Conservation (phyloP, 2,888 invertebrate species). For the Drosophila peninsularis region DNA sequence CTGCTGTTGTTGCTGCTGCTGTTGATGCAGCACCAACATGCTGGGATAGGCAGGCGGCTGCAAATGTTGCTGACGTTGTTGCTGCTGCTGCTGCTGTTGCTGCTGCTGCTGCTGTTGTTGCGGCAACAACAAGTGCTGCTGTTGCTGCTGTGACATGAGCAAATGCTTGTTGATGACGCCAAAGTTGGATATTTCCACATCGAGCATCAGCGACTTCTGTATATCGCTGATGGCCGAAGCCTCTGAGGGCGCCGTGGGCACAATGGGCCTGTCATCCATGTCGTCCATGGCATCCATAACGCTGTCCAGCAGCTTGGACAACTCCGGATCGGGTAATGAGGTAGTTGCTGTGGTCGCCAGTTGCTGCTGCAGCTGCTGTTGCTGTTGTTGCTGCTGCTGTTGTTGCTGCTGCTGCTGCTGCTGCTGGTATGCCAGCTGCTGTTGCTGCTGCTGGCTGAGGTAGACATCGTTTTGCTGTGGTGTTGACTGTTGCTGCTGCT, state of each 20-base stretch:
- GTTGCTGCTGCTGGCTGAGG: conserved; percentile 82
- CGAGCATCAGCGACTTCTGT: conserved; percentile 95
- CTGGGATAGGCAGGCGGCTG: conserved; percentile 82
- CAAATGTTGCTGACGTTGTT: conserved; percentile 68
- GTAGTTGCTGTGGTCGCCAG: conserved; percentile 82
- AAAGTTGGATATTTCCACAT: conserved; percentile 88
- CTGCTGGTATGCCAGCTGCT: conserved; percentile 59
- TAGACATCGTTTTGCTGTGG: conserved; percentile 83
- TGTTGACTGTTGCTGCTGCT: conserved; percentile 63
- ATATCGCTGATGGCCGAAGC: conserved; percentile 92
- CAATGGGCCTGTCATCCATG: conserved; percentile 86
- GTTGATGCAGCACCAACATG: conserved; percentile 76
- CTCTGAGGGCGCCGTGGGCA: conserved; percentile 72
- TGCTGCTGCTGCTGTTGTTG: conserved; percentile 68
- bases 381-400: conserved; percentile 69
- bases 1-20: conserved; percentile 66
- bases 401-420: conserved; percentile 56
- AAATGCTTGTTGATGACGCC: conserved; percentile 57
- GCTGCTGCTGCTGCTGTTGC: conserved; percentile 62
- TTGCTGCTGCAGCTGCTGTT: conserved; percentile 69
- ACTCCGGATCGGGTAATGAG: conserved; percentile 87
- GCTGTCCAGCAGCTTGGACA: conserved; percentile 94
- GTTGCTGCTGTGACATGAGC: conserved; percentile 67
- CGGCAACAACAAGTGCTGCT: conserved; percentile 48
- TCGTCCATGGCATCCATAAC: conserved; percentile 87